Base-by-base conservation (phyloP, 2,888 invertebrate genomes). In the Dasypolia templi region DNA sequence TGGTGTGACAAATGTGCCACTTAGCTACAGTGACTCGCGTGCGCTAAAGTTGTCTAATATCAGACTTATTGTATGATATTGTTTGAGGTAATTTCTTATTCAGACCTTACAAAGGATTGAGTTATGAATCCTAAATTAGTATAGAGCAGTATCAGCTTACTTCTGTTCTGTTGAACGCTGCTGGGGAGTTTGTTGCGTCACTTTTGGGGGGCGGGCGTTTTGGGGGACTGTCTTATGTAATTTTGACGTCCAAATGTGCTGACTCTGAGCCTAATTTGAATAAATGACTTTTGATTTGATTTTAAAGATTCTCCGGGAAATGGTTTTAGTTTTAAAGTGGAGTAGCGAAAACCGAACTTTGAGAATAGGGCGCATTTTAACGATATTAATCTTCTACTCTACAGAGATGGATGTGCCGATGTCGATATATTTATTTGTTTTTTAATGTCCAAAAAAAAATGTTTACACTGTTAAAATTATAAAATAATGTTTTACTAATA, bases 21-120 rank as follows among this genome's bases (percentile, higher is more conserved):
- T 19, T 51, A 39, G 3, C 29, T 59, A 26, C 19, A n/a, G 32
- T 42, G 65, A 42, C 29, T 22, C 11, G 35, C 44, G 42, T 11
- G 63, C 9, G 22, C 29, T n/a, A 17, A 76, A 58, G 65, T 75
- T 75, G 17, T 32, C 22, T 76, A 65, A 76, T 64, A 75, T 42
- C 39, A 64, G 32, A 75, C 26, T 58, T 29, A 49, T 35, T 42
- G 49, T 32, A 26, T n/a, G n/a, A 70, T n/a, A 42, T 70, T 49
- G 4, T 26, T 2, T 74, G 19, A 12, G 22, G 3, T 49, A 73
- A 59, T 59, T 42, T 49, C n/a, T 32, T 72, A 74, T 74, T 49
- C 59, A 32, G 29, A 58, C 19, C 73, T 12, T 26, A 46, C 19
- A 69, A 69, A 46, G 46, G 32, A 22, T 26, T 26, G 22, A 46